A percentile compares a stretch with the other conserved stretches of the same genome.
Conservation (phyloP, 2,888 invertebrate species). For the Drosophila acutilabella region DNA sequence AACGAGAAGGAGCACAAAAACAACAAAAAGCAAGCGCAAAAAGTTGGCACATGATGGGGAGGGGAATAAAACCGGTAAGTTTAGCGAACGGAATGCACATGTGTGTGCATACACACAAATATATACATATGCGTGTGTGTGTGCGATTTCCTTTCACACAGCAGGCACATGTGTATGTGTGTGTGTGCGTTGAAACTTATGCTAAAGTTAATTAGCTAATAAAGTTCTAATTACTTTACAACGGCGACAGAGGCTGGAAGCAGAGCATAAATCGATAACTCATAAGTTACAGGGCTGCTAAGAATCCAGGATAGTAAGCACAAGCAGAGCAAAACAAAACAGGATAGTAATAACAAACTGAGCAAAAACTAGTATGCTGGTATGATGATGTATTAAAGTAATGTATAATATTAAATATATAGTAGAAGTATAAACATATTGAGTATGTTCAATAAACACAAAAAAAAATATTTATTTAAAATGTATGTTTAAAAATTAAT, state of each 20-base stretch:
- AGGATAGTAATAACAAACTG: background rate
- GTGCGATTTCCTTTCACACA: constrained; percentile 1
- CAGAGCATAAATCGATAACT: constrained; percentile 4
- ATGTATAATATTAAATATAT: too few species aligned
- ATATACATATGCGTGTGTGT: constrained; percentile 1
- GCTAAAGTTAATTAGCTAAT: constrained; percentile 24
- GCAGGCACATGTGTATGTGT: background rate
- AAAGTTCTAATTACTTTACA: constrained; percentile 24
- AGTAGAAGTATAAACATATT: too few species aligned
- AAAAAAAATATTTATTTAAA: too few species aligned
- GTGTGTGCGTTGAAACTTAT: constrained; percentile 15
- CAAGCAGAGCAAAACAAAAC: background rate
- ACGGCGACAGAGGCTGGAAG: background rate
- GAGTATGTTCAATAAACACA: too few species aligned
- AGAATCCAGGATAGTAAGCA: background rate
- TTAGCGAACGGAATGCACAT: constrained; percentile 40
- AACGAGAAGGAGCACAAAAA: constrained; percentile 4
- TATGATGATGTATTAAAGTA: too few species aligned
- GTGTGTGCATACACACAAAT: background rate
- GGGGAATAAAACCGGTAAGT: constrained; percentile 12
- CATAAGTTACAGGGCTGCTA: background rate
- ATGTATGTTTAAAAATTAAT: too few species aligned
- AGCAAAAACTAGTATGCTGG: background rate
- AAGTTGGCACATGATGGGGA: constrained; percentile 17
- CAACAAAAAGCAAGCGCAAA: constrained; percentile 43